Conservation (phyloP, 2,888 invertebrate genomes). For the Osmoderma eremita region DNA sequence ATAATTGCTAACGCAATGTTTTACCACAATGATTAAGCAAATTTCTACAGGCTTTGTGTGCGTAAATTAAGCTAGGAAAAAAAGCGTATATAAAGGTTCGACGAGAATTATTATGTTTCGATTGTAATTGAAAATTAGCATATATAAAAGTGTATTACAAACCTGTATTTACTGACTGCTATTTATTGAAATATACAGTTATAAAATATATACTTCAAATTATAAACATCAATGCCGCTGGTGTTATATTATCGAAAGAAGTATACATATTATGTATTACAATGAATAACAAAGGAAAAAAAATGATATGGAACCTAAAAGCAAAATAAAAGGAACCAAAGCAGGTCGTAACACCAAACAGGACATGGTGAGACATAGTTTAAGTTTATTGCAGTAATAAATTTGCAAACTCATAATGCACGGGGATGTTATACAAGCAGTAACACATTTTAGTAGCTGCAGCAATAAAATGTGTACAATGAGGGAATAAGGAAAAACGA, state of each 20-base stretch:
- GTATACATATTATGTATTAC: too few species aligned
- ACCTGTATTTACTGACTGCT: too few species aligned
- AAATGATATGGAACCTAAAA: not conserved
- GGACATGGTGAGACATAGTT: not conserved
- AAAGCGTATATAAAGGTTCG: conserved; percentile 4
- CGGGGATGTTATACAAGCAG: conserved; percentile 17
- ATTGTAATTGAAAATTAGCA: conserved; percentile 12
- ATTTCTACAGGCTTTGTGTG: not conserved
- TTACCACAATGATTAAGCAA: conserved; percentile 20
- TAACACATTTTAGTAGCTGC: conserved; percentile 13
- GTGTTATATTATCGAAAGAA: too few species aligned
- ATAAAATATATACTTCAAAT: too few species aligned
- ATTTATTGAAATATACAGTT: too few species aligned
- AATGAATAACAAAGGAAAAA: too few species aligned
- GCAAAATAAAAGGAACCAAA: not conserved
- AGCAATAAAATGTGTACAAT: conserved; percentile 21
- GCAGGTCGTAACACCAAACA: not conserved
- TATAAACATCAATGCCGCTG: too few species aligned
- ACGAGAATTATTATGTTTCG: not conserved
- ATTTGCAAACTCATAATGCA: conserved; percentile 22
- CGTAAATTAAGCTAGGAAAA: not conserved
- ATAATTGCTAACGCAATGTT: not conserved
- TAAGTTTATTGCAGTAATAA: conserved; percentile 13
- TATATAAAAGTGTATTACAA: not conserved
- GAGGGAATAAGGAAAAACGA: not conserved